These are phyloP conservation scores for Cettia cetti DNA, from an alignment of 2,113 vertebrate genomes.

Conservation along the genomic window DNA sequence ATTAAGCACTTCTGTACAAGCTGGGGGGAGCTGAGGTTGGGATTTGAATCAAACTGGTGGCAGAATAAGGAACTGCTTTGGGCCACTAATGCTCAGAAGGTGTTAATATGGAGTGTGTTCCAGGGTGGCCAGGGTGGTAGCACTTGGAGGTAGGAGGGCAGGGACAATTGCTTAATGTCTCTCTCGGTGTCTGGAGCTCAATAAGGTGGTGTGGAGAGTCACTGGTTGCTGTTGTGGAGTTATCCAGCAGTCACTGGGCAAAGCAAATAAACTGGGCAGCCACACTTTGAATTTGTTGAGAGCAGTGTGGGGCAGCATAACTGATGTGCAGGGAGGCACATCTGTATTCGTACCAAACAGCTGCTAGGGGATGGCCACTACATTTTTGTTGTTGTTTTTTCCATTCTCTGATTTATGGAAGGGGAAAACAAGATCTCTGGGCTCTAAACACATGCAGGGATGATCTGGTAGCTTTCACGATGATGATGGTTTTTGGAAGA, in stretches of 20 bases:
- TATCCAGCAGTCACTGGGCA: background rate
- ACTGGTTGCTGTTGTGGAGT: background rate
- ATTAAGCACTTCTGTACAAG: background rate
- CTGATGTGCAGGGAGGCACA: background rate
- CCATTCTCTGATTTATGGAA: background rate
- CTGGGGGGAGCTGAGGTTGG: background rate
- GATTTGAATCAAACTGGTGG: background rate
- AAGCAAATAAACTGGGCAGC: background rate
- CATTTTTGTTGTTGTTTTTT: background rate
- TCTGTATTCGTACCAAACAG: background rate
- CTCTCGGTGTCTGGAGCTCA: background rate
- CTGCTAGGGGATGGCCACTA: background rate
- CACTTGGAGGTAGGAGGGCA: background rate
- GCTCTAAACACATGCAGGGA: background rate
- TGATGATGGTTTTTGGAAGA: background rate
- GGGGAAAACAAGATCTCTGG: background rate
- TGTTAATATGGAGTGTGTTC: background rate
- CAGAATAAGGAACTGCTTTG: background rate
- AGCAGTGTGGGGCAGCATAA: background rate
- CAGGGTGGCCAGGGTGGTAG: background rate
- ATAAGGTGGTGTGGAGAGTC: background rate
- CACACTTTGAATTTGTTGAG: background rate
- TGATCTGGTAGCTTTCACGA: background rate
- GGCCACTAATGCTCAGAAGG: background rate
- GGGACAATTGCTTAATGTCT: background rate